A percentile compares a stretch with the other conserved stretches of the same genome.
Conservation (phyloP, 1,140 invertebrate species). For the Drosophila kikkawai region DNA sequence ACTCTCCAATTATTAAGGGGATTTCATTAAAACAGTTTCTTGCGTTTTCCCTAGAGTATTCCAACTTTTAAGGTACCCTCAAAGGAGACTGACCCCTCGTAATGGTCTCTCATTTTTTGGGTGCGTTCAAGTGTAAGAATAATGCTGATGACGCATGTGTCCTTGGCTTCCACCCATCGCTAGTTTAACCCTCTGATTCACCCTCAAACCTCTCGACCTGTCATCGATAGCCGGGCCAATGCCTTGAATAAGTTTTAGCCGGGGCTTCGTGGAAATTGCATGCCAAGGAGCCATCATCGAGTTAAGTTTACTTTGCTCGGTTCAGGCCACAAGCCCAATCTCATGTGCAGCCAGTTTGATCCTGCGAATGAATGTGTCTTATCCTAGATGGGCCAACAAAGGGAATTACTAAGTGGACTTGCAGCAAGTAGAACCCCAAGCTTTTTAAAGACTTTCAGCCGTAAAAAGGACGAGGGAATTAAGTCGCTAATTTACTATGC, state of each 20-base stretch:
- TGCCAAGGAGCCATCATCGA: conserved; percentile 58
- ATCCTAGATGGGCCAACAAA: conserved; percentile 47
- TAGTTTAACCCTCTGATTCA: conserved; percentile 4
- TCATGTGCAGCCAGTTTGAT: conserved; percentile 52
- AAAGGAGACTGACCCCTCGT: conserved; percentile 12
- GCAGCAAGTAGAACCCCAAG: conserved; percentile 2
- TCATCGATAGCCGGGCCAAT: conserved; percentile 47
- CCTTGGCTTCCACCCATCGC: conserved; percentile 13
- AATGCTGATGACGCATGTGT: conserved; percentile 61
- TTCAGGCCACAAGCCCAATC: conserved; percentile 40
- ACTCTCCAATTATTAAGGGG: not conserved
- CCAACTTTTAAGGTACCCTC: conserved; percentile 2
- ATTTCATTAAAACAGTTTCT: not conserved
- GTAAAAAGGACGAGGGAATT: conserved; percentile 31
- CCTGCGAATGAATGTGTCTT: conserved; percentile 42
- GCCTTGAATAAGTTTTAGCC: conserved; percentile 55
- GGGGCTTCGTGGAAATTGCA: conserved; percentile 57
- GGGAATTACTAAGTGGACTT: conserved; percentile 60
- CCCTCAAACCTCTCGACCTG: conserved; percentile 37
- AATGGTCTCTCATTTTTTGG: conserved; percentile 38
- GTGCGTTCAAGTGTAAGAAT: conserved; percentile 63
- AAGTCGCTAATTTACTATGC: conserved; percentile 70
- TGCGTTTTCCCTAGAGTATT: conserved; percentile 25
- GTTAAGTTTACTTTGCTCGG: conserved; percentile 57
- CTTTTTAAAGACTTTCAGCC: conserved; percentile 22